A percentile compares a stretch with the other conserved stretches of the same genome.
Conservation (phyloP, 2,888 invertebrate genomes). For the Heliconius cydno region DNA sequence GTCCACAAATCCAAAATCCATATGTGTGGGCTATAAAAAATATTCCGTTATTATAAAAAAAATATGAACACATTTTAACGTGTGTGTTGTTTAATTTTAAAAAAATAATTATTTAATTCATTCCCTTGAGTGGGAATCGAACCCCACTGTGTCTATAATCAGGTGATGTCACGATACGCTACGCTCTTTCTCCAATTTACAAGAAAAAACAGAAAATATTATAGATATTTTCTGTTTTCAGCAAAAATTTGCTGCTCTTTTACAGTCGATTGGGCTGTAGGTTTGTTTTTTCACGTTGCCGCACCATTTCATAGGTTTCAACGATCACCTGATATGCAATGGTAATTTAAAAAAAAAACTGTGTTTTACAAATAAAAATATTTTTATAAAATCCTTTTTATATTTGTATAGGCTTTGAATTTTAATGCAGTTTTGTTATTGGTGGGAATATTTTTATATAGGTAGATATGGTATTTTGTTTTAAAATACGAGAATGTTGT, state of each 20-base stretch:
- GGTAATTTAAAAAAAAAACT: conserved; percentile 39
- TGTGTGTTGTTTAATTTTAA: no score
- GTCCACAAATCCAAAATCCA: no score
- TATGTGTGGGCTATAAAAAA: no score
- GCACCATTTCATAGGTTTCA: conserved; percentile 61
- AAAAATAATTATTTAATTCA: no score
- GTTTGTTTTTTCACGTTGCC: conserved; percentile 62
- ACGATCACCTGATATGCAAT: conserved; percentile 60
- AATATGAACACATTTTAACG: no score
- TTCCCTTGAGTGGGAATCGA: no score
- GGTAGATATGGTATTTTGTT: not conserved
- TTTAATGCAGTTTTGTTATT: conserved; percentile 25
- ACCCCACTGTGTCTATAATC: no score
- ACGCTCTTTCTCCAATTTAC: not conserved
- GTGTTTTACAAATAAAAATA: conserved; percentile 27
- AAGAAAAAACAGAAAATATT: not conserved
- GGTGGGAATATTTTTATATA: not conserved
- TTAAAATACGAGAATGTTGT: not conserved
- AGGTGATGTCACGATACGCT: no score
- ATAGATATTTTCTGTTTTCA: no score
- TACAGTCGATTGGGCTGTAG: conserved; percentile 67
- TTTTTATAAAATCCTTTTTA: conserved; percentile 36
- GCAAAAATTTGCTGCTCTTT: conserved; percentile 54
- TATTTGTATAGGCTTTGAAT: conserved; percentile 36
- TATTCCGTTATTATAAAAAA: no score